These are phyloP conservation scores for Drosophila watanabei DNA, from an alignment of 1,140 invertebrate species.

Conservation along the genomic window DNA sequence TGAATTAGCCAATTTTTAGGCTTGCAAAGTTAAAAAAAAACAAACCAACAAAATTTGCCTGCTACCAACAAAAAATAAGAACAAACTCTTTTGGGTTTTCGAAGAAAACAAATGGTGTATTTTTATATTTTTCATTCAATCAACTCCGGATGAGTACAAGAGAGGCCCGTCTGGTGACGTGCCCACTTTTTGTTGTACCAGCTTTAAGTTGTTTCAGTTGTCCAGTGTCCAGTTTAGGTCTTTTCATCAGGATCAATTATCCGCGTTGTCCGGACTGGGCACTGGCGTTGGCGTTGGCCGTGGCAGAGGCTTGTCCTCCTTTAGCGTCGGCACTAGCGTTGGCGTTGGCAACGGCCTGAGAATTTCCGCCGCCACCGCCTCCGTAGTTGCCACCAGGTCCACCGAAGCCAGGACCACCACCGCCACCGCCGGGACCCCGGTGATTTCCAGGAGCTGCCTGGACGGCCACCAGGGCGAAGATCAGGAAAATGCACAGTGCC, in stretches of 20 bases:
- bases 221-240: background rate
- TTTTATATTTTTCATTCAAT: slow-evolving; percentile 7
- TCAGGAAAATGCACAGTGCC: slow-evolving; percentile 35
- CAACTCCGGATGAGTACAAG: background rate
- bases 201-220: background rate
- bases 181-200: slow-evolving; percentile 12
- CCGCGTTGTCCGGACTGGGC: background rate
- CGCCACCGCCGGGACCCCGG: background rate
- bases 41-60: no score
- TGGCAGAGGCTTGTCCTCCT: background rate
- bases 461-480: slow-evolving; percentile 27
- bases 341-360: background rate
- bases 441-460: slow-evolving; percentile 25
- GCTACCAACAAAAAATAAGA: slow-evolving; percentile 1
- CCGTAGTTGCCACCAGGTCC: background rate
- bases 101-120: slow-evolving; percentile 16
- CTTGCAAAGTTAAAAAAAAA: no score
- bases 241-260: background rate
- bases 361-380: background rate
- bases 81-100: background rate
- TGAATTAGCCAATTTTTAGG: slow-evolving; percentile 9
- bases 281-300: slow-evolving; percentile 9
- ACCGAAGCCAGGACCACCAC: background rate
- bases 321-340: background rate
- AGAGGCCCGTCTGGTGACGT: slow-evolving; percentile 18